Base-by-base conservation (phyloP, 1,140 invertebrate genomes). In the Aphis gossypii region DNA sequence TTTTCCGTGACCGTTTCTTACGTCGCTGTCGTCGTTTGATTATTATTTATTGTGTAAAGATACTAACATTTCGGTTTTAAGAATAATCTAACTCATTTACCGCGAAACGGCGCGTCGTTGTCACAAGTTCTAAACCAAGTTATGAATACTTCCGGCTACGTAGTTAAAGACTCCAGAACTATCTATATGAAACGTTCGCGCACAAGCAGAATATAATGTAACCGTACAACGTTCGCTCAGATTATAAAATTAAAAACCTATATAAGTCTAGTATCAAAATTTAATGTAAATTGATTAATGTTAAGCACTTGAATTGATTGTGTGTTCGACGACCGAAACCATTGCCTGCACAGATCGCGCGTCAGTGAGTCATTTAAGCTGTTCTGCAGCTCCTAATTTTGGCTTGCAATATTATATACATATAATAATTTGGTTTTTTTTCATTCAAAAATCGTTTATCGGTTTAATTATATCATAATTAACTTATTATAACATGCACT, bases 41-140 rank as follows among this genome's bases (percentile, higher is more conserved):
- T 44, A 84, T 84, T 44, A 87, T 87, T 87, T 76, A n/a, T n/a
- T n/a, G 30, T 76, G 60, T 76, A 76, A 76, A 76, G 11, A 76
- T 14, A 76, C 60, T 76, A 76, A 76, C 60, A 76, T n/a, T 76
- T 76, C 6, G 41, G 84, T 20, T 44, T 41, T 46, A 14, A 30
- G 5, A 48, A 48, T 3, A 4, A 6, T 6, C 25, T 46, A 25
- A 44, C 44, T 14, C n/a, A n/a, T 35, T 76, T 76, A 14, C 11
- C 14, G 18, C 3, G 2, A 51, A 51, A 18, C 2, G 11, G 14
- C 48, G 30, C 14, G 30, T 76, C 4, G 4, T n/a, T 6, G 60
- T n/a, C 23, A n/a, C n/a, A n/a, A n/a, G 30, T n/a, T 14, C 1
- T n/a, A 6, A 6, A 18, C 60, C 14, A 14, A 76, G 30, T 68